These are phyloP conservation scores for Linnaemya vulpina DNA, from an alignment of 2,888 invertebrate species.

Conservation along the genomic window DNA sequence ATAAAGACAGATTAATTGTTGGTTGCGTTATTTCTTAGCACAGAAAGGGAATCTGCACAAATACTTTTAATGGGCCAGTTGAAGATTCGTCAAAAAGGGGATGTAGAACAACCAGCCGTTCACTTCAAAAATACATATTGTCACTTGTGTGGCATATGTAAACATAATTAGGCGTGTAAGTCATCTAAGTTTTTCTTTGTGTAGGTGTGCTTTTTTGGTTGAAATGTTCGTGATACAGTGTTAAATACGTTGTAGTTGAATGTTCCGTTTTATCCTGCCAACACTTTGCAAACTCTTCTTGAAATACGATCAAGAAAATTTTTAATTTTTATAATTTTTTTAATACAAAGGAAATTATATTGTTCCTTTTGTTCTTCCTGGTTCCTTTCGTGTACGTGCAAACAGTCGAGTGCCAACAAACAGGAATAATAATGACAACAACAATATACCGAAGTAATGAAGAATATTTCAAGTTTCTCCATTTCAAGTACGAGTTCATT, in stretches of 20 bases:
- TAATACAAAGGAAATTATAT: conserved; percentile 56
- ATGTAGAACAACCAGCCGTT: not conserved
- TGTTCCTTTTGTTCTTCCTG: conserved; percentile 47
- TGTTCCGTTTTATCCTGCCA: conserved; percentile 16
- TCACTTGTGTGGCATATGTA: not conserved
- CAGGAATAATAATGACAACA: conserved; percentile 33
- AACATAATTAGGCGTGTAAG: conserved; percentile 21
- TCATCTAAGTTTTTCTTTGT: not conserved
- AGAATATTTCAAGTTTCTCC: conserved; percentile 46
- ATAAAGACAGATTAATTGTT: conserved; percentile 56
- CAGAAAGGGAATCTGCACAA: not conserved
- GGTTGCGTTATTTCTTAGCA: not conserved
- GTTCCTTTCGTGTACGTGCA: conserved; percentile 16
- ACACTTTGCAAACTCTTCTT: conserved; percentile 2
- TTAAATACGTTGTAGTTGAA: conserved; percentile 13
- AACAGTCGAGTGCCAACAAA: conserved; percentile 46
- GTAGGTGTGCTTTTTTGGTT: not conserved
- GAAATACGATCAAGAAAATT: conserved; percentile 26
- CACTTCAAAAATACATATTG: not conserved
- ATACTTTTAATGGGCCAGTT: conserved; percentile 3
- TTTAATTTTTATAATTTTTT: conserved; percentile 18
- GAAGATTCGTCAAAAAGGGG: not conserved
- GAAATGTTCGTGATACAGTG: not conserved
- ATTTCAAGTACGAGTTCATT: conserved; percentile 12
- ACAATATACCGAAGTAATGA: conserved; percentile 41